A percentile compares a stretch with the other conserved stretches of the same genome.
Evolutionary conservation across 2,797 vertebrate genomes (phyloP).

Genomic region (Hapalemur alaotrensis): DNA sequence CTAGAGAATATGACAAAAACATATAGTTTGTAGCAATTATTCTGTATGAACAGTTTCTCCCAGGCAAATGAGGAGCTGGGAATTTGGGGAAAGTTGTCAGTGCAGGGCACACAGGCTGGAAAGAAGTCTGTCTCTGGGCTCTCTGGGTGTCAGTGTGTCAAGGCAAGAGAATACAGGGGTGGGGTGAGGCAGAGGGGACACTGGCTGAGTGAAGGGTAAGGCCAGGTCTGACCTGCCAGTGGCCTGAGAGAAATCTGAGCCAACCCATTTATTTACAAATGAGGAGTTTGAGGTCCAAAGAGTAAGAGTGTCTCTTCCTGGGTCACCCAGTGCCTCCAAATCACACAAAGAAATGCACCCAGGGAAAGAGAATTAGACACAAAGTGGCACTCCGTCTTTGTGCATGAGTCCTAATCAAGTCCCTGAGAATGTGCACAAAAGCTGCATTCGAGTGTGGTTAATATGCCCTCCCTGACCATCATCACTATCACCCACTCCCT

Average conservation of each 20-base stretch:
- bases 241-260: background rate
- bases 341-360: background rate
- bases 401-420: background rate
- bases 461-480: background rate
- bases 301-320: background rate
- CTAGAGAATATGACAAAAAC: background rate
- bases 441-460: background rate
- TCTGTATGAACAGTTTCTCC: background rate
- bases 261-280: background rate
- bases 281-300: background rate
- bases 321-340: background rate
- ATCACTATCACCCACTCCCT: background rate
- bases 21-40: background rate
- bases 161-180: background rate
- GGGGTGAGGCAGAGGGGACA: accelerated
- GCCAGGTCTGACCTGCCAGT: background rate
- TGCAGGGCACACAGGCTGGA: background rate
- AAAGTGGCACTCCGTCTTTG: background rate
- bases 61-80: background rate
- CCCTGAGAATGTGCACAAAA: background rate
- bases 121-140: background rate
- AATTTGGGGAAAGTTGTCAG: background rate
- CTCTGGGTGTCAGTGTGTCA: background rate
- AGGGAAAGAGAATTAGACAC: background rate
- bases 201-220: background rate